phyloP scores from a whole-genome alignment of 2,888 invertebrate species.

The Diarsia brunnea region DNA sequence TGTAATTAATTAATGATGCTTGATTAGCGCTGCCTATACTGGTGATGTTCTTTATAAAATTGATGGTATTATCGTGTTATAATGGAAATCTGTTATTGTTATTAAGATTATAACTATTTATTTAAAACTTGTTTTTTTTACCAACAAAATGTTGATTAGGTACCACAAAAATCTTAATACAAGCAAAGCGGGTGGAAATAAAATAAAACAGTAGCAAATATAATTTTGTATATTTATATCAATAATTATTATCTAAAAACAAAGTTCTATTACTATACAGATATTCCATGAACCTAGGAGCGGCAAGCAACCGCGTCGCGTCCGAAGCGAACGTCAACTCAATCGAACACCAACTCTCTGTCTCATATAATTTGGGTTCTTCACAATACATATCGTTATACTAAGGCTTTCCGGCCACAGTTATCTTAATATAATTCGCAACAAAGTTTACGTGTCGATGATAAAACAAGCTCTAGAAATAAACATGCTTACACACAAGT shows the following conservation, averaged over 20 bases:
- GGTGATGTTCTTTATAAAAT: slow-evolving; percentile 7
- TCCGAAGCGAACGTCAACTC: slow-evolving; percentile 3
- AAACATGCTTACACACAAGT: slow-evolving; percentile 37
- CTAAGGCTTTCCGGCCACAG: slow-evolving; percentile 13
- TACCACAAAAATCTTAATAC: not conserved
- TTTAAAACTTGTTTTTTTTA: not conserved
- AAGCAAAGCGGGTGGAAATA: slow-evolving; percentile 17
- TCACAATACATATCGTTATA: slow-evolving; percentile 19
- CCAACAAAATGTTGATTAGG: not conserved
- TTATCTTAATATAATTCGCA: slow-evolving; percentile 47
- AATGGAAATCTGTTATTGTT: not conserved
- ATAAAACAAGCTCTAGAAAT: slow-evolving; percentile 55
- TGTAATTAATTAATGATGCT: slow-evolving; percentile 62
- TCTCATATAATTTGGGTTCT: slow-evolving; percentile 20
- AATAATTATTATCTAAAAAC: slow-evolving; percentile 83
- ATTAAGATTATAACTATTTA: not conserved
- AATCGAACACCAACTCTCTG: not conserved
- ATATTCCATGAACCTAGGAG: slow-evolving; percentile 57
- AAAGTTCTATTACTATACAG: slow-evolving; percentile 78
- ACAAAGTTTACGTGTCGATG: slow-evolving; percentile 48
- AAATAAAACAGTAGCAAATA: slow-evolving; percentile 82
- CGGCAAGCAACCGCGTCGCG: slow-evolving; percentile 5
- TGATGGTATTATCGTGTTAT: not conserved
- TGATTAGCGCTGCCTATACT: slow-evolving; percentile 77
- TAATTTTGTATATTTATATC: slow-evolving; percentile 86